Evolutionary conservation across 2,113 vertebrate genomes (phyloP).

Genomic region (Melanerpes aurifrons): DNA sequence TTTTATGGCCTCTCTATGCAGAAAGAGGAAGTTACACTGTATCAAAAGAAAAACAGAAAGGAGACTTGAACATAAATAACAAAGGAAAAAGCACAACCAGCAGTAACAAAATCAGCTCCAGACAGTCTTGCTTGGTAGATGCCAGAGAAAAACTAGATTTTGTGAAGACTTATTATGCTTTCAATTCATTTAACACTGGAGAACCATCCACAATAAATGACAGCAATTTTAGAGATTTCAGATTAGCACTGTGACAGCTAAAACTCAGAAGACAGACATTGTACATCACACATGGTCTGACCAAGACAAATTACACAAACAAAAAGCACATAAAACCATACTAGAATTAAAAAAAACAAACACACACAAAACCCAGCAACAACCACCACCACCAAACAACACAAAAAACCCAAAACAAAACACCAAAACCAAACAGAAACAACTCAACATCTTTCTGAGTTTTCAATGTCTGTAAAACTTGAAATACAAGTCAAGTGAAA

Average conservation of each 20-base stretch:
- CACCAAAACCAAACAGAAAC: too few species aligned
- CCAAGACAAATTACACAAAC: not conserved
- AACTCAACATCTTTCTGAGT: not conserved
- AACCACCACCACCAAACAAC: too few species aligned
- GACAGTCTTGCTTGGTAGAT: not conserved
- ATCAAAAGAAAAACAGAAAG: conserved; percentile 20
- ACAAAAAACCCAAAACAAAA: too few species aligned
- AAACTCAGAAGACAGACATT: not conserved
- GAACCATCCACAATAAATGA: conserved; percentile 50
- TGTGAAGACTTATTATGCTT: not conserved
- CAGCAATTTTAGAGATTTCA: conserved; percentile 2
- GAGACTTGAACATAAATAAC: not conserved
- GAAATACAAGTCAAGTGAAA: not conserved
- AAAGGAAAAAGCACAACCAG: not conserved
- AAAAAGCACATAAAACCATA: not conserved
- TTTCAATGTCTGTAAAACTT: too few species aligned
- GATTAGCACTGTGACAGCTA: not conserved
- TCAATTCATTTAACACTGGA: conserved; percentile 41
- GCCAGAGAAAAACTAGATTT: conserved; percentile 5
- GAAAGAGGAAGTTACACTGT: not conserved
- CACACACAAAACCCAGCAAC: not conserved
- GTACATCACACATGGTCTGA: not conserved
- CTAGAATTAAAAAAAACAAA: not conserved
- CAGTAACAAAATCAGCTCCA: not conserved
- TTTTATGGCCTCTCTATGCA: not conserved